Evolutionary conservation across 1,140 invertebrate species (phyloP), one percentile per base, ranked within the genome.

Genomic region (Ganaspis sp.): DNA sequence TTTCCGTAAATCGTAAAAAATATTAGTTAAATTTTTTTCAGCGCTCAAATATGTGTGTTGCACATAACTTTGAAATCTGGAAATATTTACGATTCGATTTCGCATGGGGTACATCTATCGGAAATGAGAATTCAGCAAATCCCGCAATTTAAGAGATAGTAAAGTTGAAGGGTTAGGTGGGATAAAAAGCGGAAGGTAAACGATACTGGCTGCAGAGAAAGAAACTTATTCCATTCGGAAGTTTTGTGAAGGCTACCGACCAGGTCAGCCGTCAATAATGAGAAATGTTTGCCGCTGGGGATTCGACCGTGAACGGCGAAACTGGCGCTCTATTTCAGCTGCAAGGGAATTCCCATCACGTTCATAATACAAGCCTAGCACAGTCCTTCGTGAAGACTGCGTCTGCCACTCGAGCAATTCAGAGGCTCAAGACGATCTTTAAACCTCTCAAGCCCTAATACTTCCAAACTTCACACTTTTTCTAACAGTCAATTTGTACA

Each of bases 191-290:
- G 58, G 38, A 58, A 69, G 76, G 49, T 69, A 76, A 76, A 71
- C 26, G 49, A 78, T 77, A 81, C 80, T 78, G 45, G 4, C 45
- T 2, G 45, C n/a, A 49, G 79, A 45, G 70, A 49, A 58, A 34
- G 79, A 80, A 87, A 86, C 84, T 88, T 88, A 86, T 88, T 88
- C 85, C 83, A 87, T 88, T 85, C 74, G 74, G 80, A 87, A 88
- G 85, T 87, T 88, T 86, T 84, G 83, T 79, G 78, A 80, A 82
- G 78, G 80, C 76, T 73, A 64, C 75, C 69, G 81, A 74, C 79
- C 83, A 81, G 86, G 85, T 88, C 87, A 85, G 85, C 83, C 86
- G 84, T 85, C 87, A 86, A 87, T 87, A 85, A 86, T 86, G 87
- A 88, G 85, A 87, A 87, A 86, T 85, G 86, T 84, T 84, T 85